Base-by-base conservation (phyloP, 2,113 vertebrate genomes). In the Coreoperca whiteheadi region DNA sequence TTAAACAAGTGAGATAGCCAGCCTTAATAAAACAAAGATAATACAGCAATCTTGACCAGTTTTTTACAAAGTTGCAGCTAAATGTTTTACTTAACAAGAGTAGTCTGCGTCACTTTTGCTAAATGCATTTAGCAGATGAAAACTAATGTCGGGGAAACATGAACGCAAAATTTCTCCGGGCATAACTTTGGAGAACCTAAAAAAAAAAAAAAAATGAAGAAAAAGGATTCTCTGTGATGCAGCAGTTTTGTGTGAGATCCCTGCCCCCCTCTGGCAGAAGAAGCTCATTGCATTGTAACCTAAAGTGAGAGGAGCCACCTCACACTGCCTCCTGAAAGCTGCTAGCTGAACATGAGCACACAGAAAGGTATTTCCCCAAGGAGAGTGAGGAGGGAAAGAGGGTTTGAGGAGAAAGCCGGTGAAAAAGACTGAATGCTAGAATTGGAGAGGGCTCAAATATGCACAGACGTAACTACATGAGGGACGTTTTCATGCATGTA, bases 361-460 rank as follows among this genome's bases (percentile, higher is more conserved):
- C 69, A 85, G 48, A 57, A 20, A 85, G 86, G 89, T 82, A 83
- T 92, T 91, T 90, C 90, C 86, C 84, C 54, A 60, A 83, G 74
- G 86, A 86, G 63, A 66, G 12, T 2, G 16, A 37, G 21, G 41
- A 79, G 28, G 68, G 70, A 64, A 21, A 61, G 7, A 41, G 8
- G 39, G 25, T 65, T 81, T 65, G 41, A 76, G 51, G 64, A 11
- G 65, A 65, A 64, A 63, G 18, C 39, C 0, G 16, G 48, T 39
- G 32, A n/a, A 51, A 77, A 41, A 70, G 20, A 71, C 8, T 81
- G 56, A 79, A 85, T 66, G 50, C 25, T 12, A 39, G 16, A 50
- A 67, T 6, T 65, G 64, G 74, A 71, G 64, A 68, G 2, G 20
- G 15, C 21, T 84, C 30, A 78, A 68, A 79, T 64, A 6, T 89